phyloP scores from a whole-genome alignment of 2,888 invertebrate species.

The Diarsia dahlii region DNA sequence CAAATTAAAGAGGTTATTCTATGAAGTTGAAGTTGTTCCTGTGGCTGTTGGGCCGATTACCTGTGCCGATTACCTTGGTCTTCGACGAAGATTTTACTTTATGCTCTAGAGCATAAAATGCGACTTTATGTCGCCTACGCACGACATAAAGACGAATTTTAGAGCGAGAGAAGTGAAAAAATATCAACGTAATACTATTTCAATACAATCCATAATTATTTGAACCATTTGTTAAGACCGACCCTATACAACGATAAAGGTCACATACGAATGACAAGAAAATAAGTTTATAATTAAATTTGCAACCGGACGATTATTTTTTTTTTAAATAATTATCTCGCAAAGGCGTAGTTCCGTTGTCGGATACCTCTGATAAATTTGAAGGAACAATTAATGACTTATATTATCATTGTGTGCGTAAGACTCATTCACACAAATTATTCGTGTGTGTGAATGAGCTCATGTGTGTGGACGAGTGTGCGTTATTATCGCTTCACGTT shows the following conservation, averaged over 20 bases:
- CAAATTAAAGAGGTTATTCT: too few species aligned
- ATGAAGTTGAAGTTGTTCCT: too few species aligned
- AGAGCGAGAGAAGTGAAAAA: too few species aligned
- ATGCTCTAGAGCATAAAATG: too few species aligned
- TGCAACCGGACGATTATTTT: constrained; percentile 58
- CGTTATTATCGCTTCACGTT: constrained; percentile 70
- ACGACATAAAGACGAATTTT: too few species aligned
- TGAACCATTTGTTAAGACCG: constrained; percentile 45
- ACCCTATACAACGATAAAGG: constrained; percentile 66
- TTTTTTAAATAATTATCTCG: constrained; percentile 72
- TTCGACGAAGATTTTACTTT: too few species aligned
- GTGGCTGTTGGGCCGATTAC: too few species aligned
- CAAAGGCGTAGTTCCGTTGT: constrained; percentile 73
- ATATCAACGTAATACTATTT: not conserved
- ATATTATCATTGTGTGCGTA: constrained; percentile 69
- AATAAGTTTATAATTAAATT: constrained; percentile 80
- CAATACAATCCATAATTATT: constrained; percentile 17
- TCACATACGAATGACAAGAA: constrained; percentile 77
- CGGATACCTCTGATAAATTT: constrained; percentile 67
- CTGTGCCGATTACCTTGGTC: too few species aligned
- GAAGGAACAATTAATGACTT: constrained; percentile 80
- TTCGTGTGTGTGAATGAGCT: constrained; percentile 54
- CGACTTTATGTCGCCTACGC: too few species aligned
- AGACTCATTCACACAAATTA: constrained; percentile 12
- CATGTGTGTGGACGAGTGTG: constrained; percentile 54